Evolutionary conservation across 1,140 invertebrate species (phyloP).

Genomic region (Gonatopus flavifemur): DNA sequence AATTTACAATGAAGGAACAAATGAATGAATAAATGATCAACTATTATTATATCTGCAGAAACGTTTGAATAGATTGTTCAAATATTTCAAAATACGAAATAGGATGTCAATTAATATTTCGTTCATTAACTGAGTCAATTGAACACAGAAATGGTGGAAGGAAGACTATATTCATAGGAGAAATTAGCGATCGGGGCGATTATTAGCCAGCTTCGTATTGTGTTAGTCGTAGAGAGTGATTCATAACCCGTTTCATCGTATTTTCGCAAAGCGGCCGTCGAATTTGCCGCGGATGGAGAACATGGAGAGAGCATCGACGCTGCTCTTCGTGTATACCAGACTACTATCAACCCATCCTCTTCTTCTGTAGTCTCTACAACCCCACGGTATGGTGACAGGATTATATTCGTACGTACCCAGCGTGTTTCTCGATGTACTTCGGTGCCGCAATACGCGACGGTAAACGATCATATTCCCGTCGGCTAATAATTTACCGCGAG

Average conservation of each 20-base stretch:
- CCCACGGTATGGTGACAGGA: constrained; percentile 50
- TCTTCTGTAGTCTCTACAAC: constrained; percentile 6
- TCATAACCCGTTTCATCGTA: constrained; percentile 49
- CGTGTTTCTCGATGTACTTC: constrained; percentile 42
- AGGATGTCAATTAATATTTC: no score
- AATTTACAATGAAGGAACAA: no score
- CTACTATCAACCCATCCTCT: not conserved
- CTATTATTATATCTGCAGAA: no score
- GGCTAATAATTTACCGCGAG: constrained; percentile 47
- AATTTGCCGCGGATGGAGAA: constrained; percentile 53
- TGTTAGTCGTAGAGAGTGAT: constrained; percentile 43
- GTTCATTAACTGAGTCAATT: not conserved
- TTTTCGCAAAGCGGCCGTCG: constrained; percentile 41
- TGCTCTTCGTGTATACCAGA: constrained; percentile 5
- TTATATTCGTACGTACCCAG: constrained; percentile 50
- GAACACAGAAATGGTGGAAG: constrained; percentile 6
- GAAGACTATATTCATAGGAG: constrained; percentile 24
- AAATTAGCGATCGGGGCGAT: constrained; percentile 50
- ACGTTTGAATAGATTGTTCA: no score
- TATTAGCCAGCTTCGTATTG: constrained; percentile 41
- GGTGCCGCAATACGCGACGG: constrained; percentile 40
- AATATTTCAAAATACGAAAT: no score
- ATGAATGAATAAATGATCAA: no score
- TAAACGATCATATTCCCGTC: constrained; percentile 49
- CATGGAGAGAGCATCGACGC: constrained; percentile 43